Evolutionary conservation across 2,888 invertebrate species (phyloP), one percentile per base, ranked within the genome.

Genomic region (Lasioglossum zephyrum): DNA sequence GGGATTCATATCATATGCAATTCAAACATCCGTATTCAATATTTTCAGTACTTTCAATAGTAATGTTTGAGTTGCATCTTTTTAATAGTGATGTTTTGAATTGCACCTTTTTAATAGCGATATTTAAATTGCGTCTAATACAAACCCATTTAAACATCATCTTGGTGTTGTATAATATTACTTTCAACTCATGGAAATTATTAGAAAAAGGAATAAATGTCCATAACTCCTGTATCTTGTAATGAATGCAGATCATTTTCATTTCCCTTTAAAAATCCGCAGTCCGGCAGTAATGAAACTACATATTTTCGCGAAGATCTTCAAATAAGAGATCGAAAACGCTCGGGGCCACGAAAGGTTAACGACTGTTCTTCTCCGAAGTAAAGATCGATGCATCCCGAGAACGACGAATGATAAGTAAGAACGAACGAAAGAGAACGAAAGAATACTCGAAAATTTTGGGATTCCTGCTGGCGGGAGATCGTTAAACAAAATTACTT

Each of bases 401-500:
- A 13, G 63, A n/a, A 66, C 66, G 66, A 66, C 36, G 36, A 66
- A 66, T 18, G 66, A 66, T 66, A 31, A 36, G 69, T 31, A 63
- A 69, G 69, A 69, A 69, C 39, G 69, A 69, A 69, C 18, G 22
- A 22, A 39, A 36, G 36, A 22, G 57, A 53, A 18, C 73, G 39
- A 2, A 44, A 47, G 70, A 13, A 79, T 69, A 57, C 53, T 22
- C 73, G 77, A 66, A 77, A 69, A 80, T 82, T 84, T 36, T 31
- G 60, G 26, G 72, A 72, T 36, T 22, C 72, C 6, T 9, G 60
- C 41, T 70, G 70, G 81, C 80, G 85, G 57, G 73, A 72, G 75
- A 69, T 77, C 83, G 76, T 89, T 89, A 86, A 82, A 84, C 80
- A 75, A 85, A 88, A 89, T 89, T 87, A 89, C 89, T 80, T 76